Percentiles rank a stretch among this genome's conserved stretches.
phyloP scores from a whole-genome alignment of 2,888 invertebrate genomes.

The Leptothorax acervorum region DNA sequence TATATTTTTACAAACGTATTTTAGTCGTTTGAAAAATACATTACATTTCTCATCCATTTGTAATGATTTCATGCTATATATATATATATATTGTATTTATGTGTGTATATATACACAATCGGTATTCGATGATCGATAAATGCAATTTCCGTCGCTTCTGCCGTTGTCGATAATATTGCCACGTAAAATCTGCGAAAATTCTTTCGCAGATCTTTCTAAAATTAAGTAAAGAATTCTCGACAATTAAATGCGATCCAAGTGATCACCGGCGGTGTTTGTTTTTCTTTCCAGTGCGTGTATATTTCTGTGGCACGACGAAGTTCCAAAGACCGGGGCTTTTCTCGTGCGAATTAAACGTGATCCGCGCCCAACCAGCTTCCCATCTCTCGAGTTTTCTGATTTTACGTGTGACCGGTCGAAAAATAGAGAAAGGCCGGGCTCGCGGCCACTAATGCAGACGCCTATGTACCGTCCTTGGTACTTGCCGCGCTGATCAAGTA shows the following conservation, averaged over 20 bases:
- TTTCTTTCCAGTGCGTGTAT: neutral
- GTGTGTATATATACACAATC: slow-evolving; percentile 5
- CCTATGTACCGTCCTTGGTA: slow-evolving; percentile 81
- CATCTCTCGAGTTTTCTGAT: slow-evolving; percentile 47
- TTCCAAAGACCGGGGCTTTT: slow-evolving; percentile 1
- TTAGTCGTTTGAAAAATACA: neutral
- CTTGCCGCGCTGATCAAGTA: slow-evolving; percentile 70
- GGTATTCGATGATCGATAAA: slow-evolving; percentile 16
- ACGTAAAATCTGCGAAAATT: neutral
- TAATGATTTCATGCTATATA: neutral
- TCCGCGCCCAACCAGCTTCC: slow-evolving; percentile 34
- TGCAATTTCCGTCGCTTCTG: slow-evolving; percentile 29
- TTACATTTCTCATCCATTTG: slow-evolving; percentile 12
- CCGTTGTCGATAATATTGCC: neutral
- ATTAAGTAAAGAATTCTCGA: neutral
- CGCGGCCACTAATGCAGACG: slow-evolving; percentile 74
- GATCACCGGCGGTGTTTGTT: neutral
- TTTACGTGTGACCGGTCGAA: slow-evolving; percentile 44
- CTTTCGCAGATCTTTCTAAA: neutral
- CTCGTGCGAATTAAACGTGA: slow-evolving; percentile 46
- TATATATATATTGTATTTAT: neutral
- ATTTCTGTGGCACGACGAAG: neutral
- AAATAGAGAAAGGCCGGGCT: slow-evolving; percentile 55
- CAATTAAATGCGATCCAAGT: neutral
- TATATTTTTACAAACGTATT: slow-evolving; percentile 25